Conservation (phyloP, 2,888 invertebrate genomes). For the Salpingus planirostris region DNA sequence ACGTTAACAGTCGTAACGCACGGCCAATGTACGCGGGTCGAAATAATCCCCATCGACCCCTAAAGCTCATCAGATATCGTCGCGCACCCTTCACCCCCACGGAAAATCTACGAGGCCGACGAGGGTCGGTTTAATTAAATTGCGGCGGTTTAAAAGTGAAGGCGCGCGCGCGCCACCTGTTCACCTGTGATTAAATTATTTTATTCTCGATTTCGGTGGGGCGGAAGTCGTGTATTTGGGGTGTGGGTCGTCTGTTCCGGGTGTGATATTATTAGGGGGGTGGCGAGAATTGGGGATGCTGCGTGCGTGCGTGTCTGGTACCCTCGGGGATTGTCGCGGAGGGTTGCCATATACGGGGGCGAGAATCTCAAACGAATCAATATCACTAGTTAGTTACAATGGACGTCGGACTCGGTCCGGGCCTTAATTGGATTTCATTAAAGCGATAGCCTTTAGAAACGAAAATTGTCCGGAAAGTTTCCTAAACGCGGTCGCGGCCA, state of each 20-base stretch:
- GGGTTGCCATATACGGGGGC: slow-evolving; percentile 16
- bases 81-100: no score
- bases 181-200: no score
- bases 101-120: no score
- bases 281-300: slow-evolving; percentile 22
- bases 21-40: slow-evolving; percentile 15
- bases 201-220: no score
- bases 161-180: no score
- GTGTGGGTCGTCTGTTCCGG: no score
- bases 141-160: no score
- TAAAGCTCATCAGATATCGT: no score
- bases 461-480: slow-evolving; percentile 17
- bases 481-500: slow-evolving; percentile 5
- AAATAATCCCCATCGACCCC: no score
- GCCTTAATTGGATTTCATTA: slow-evolving; percentile 23
- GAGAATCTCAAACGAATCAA: slow-evolving; percentile 21
- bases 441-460: slow-evolving; percentile 19
- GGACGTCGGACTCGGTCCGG: slow-evolving; percentile 15
- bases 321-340: slow-evolving; percentile 17
- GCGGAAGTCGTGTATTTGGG: no score
- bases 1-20: slow-evolving; percentile 15
- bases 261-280: no score
- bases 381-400: slow-evolving; percentile 23
- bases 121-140: no score
- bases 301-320: slow-evolving; percentile 20